Evolutionary conservation across 2,797 vertebrate genomes (phyloP).

Genomic region (Oceanodroma leucorhoa): DNA sequence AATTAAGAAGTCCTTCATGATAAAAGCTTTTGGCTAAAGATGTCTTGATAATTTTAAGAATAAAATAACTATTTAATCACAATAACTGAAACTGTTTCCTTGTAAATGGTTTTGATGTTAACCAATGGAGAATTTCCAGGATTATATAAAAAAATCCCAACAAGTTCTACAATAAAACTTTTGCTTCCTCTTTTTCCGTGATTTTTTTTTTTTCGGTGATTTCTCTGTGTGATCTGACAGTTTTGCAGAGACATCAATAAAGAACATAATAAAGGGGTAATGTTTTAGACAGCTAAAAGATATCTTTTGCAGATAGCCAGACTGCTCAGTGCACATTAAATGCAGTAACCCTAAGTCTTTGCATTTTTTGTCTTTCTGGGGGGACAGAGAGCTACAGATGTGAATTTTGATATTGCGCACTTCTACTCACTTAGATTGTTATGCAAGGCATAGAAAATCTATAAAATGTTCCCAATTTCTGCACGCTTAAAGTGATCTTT

Average conservation of each 20-base stretch:
- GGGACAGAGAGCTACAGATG: background rate
- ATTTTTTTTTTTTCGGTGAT: too few species aligned
- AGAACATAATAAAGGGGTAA: background rate
- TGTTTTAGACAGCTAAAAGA: background rate
- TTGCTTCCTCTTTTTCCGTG: background rate
- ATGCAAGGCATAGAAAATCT: background rate
- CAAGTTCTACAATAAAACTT: background rate
- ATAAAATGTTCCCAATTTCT: background rate
- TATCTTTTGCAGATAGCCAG: background rate
- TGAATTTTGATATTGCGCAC: background rate
- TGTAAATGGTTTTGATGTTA: background rate
- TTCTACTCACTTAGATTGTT: background rate
- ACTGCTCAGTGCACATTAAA: rapidly evolving
- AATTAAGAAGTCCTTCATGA: background rate
- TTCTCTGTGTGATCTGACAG: background rate
- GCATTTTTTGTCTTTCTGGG: background rate
- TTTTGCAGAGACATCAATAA: background rate
- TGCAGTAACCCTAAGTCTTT: background rate
- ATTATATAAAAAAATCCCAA: background rate
- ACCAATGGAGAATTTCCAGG: background rate
- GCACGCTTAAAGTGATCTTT: background rate
- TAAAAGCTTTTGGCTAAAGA: background rate
- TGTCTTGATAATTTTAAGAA: background rate
- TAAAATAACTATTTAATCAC: background rate
- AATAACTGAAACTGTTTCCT: background rate